Evolutionary conservation across 53 echinoderm and acorn worm genomes (phyloP).

Genomic region (Paelopatides confundens): DNA sequence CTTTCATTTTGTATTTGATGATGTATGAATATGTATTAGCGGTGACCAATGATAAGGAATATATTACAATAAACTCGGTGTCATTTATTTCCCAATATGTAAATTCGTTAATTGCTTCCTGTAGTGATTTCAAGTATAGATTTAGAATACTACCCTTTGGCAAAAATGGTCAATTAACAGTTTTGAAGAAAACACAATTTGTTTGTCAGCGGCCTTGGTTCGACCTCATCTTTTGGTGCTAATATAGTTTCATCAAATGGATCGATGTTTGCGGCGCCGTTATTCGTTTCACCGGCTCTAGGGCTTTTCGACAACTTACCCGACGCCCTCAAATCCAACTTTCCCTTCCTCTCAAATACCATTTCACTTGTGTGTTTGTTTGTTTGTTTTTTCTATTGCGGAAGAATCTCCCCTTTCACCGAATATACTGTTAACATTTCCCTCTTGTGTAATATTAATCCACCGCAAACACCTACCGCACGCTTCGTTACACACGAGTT

Average conservation of each 20-base stretch:
- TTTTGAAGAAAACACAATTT: conserved; percentile 33
- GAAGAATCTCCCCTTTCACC: conserved; percentile 15
- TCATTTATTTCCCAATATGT: background rate
- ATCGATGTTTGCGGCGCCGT: conserved; percentile 33
- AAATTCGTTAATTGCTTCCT: background rate
- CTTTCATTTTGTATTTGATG: no score
- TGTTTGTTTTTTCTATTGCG: background rate
- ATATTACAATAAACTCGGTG: no score
- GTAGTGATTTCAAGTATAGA: background rate
- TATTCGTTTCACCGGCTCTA: background rate
- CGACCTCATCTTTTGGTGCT: conserved; percentile 17
- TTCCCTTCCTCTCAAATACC: background rate
- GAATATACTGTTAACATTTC: conserved; percentile 13
- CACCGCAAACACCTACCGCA: conserved; percentile 12
- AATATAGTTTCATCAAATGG: conserved; percentile 1
- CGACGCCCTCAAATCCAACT: conserved; percentile 6
- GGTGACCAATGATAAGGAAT: no score
- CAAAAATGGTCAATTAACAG: conserved; percentile 40
- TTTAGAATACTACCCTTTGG: conserved; percentile 3
- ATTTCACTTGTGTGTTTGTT: background rate
- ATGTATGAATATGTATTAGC: no score
- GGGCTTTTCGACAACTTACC: conserved; percentile 12
- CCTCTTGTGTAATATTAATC: background rate
- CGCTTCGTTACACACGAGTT: conserved; percentile 15
- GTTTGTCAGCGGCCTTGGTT: conserved; percentile 23